These are phyloP conservation scores for Boulengeromyrus knoepffleri DNA, from an alignment of 2,113 vertebrate genomes.

Conservation along the genomic window DNA sequence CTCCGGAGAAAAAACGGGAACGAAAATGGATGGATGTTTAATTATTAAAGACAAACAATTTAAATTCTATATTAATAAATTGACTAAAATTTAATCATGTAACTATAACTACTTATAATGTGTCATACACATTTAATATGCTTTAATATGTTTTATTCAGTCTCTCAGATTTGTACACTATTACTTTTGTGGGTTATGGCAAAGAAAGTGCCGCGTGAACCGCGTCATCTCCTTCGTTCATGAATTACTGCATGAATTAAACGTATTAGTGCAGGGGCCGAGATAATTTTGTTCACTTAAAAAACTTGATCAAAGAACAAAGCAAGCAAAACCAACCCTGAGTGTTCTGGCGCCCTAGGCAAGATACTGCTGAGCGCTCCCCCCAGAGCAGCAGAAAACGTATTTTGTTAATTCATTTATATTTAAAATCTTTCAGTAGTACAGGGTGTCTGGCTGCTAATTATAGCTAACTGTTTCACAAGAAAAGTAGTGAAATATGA, in stretches of 20 bases:
- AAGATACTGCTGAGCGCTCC: too few species aligned
- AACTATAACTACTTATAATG: not conserved
- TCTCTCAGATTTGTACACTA: not conserved
- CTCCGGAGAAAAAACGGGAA: not conserved
- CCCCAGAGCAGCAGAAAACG: too few species aligned
- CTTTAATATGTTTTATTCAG: not conserved
- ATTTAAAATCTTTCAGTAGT: too few species aligned
- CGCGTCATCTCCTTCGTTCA: not conserved
- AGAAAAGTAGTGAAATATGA: not conserved
- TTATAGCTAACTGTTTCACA: not conserved
- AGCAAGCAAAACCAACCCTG: not conserved
- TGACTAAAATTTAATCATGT: not conserved
- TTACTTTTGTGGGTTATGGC: not conserved
- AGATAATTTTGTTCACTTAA: not conserved
- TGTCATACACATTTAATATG: not conserved
- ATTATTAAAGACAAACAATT: not conserved
- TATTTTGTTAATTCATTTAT: too few species aligned
- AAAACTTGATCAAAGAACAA: not conserved
- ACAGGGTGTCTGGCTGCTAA: not conserved
- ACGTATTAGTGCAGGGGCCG: not conserved
- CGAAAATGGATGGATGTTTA: not conserved
- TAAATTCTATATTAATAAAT: not conserved
- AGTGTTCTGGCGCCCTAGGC: not conserved
- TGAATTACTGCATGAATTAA: not conserved
- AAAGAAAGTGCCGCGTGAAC: not conserved